Percentiles rank a stretch among this genome's conserved stretches.
Conservation (phyloP, 2,113 vertebrate species). For the Paramormyrops kingsleyae region DNA sequence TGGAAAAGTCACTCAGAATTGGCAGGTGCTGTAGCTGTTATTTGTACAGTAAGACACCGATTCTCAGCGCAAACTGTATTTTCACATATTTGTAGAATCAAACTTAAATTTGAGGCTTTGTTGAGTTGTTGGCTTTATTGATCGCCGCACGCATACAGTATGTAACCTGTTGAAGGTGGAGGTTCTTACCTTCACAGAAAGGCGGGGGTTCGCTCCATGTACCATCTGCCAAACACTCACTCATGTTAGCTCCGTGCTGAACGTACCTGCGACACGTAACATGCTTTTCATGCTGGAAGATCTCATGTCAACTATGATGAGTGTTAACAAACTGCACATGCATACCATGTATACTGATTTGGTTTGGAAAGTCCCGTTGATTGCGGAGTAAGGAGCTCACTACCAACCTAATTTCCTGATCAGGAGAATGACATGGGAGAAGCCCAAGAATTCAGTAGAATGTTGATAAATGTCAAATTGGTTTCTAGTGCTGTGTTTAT, state of each 20-base stretch:
- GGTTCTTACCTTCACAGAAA: conserved; percentile 66
- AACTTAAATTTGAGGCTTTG: background rate
- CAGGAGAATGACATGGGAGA: background rate
- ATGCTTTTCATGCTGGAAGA: background rate
- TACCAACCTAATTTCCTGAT: background rate
- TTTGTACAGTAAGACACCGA: background rate
- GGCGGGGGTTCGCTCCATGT: conserved; percentile 66
- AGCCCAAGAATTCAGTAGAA: background rate
- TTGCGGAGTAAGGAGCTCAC: background rate
- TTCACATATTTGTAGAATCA: background rate
- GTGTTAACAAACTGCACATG: background rate
- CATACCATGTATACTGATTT: background rate
- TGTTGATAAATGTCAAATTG: background rate
- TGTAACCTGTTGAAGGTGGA: background rate
- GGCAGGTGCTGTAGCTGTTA: background rate
- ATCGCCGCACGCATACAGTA: background rate
- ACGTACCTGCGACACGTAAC: conserved; percentile 58
- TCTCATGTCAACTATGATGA: background rate
- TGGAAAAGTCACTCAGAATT: background rate
- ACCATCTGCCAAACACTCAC: conserved; percentile 64
- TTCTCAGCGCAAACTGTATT: background rate
- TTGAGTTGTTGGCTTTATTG: background rate
- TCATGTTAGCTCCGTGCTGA: conserved; percentile 55
- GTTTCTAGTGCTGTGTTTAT: background rate
- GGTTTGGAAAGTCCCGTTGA: background rate